These are phyloP conservation scores for Urocitellus parryii DNA, from an alignment of 2,113 vertebrate species.

Conservation along the genomic window DNA sequence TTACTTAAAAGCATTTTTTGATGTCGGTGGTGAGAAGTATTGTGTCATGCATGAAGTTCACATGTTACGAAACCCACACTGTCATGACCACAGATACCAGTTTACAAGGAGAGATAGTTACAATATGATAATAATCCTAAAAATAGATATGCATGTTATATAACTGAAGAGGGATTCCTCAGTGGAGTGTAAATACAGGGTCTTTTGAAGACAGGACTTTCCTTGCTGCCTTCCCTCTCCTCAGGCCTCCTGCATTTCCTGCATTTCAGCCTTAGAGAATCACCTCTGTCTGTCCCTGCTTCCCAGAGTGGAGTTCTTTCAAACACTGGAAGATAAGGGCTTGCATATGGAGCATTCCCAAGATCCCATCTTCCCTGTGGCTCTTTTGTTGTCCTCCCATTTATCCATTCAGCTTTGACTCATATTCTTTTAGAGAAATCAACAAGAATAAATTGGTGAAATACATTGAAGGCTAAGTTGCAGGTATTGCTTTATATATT, in stretches of 20 bases:
- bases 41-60: too few relatives aligned
- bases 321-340: not conserved
- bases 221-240: not conserved
- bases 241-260: not conserved
- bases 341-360: too few relatives aligned
- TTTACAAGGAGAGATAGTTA: not conserved
- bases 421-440: not conserved
- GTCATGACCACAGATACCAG: too few relatives aligned
- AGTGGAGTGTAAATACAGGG: not conserved
- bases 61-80: too few relatives aligned
- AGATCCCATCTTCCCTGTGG: too few relatives aligned
- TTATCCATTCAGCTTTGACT: not conserved
- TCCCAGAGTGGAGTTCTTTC: accelerated
- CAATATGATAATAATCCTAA: not conserved
- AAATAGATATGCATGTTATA: not conserved
- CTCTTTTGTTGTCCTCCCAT: too few relatives aligned
- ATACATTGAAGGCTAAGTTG: accelerated
- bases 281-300: accelerated
- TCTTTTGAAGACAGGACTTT: not conserved
- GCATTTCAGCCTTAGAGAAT: not conserved
- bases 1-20: too few relatives aligned
- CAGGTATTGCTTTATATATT: not conserved
- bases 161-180: too few relatives aligned
- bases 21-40: too few relatives aligned
- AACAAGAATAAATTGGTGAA: not conserved